A percentile compares a stretch with the other conserved stretches of the same genome.
phyloP scores from a whole-genome alignment of 1,140 invertebrate species.

The Fopius arisanus region DNA sequence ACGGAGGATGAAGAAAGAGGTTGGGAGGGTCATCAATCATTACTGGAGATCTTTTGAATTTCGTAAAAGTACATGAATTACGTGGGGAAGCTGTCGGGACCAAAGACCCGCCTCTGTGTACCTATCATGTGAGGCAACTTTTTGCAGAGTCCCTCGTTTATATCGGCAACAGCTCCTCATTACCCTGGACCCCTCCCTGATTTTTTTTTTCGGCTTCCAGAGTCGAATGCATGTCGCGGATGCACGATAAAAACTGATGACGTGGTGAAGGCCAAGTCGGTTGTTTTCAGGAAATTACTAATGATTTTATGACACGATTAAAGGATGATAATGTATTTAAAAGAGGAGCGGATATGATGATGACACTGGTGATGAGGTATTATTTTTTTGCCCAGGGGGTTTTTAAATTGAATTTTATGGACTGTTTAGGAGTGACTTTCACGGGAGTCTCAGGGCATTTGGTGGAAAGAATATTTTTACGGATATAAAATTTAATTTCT shows the following conservation, averaged over 20 bases:
- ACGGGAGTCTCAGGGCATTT: no score
- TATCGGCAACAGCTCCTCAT: slow-evolving; percentile 30
- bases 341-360: slow-evolving; percentile 4
- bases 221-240: background rate
- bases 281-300: slow-evolving; percentile 40
- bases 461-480: no score
- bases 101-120: background rate
- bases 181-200: background rate
- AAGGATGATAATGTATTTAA: background rate
- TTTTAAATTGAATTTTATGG: no score
- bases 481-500: no score
- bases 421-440: no score
- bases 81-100: background rate
- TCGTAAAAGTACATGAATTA: background rate
- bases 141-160: slow-evolving; percentile 25
- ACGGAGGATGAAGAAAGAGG: no score
- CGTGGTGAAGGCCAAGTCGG: background rate
- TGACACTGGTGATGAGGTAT: background rate
- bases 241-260: slow-evolving; percentile 13
- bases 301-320: slow-evolving; percentile 32
- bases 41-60: background rate
- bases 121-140: background rate
- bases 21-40: no score
- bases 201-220: background rate
- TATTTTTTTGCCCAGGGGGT: background rate